Percentiles rank a stretch among this genome's conserved stretches.
Conservation (phyloP, 1,140 invertebrate genomes). For the Musca vetustissima region DNA sequence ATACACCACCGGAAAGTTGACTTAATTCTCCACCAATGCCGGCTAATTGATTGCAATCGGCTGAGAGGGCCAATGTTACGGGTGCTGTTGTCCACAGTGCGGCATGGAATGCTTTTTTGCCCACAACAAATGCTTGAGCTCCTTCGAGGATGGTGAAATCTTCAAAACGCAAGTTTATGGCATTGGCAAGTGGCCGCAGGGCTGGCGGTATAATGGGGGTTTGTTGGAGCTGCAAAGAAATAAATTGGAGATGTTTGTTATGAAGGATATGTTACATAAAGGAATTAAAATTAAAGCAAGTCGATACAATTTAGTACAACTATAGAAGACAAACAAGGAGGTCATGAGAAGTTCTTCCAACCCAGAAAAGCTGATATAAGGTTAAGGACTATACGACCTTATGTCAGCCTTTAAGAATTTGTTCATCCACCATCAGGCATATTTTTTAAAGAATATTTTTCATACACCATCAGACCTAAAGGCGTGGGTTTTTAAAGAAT, state of each 20-base stretch:
- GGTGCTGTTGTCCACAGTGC: constrained; percentile 68
- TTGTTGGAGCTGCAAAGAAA: constrained; percentile 67
- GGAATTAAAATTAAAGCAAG: no score
- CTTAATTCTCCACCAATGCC: constrained; percentile 50
- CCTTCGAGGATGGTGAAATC: constrained; percentile 67
- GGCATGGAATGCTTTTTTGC: constrained; percentile 70
- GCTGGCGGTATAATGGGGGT: constrained; percentile 64
- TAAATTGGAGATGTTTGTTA: neutral
- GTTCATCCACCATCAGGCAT: no score
- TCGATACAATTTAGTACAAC: no score
- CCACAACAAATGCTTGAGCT: constrained; percentile 62
- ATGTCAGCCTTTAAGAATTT: no score
- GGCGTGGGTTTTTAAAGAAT: no score
- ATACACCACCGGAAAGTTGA: constrained; percentile 55
- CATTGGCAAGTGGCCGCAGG: constrained; percentile 69
- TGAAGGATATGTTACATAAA: no score
- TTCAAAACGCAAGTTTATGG: constrained; percentile 67
- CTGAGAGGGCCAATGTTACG: constrained; percentile 71
- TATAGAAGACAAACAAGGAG: no score
- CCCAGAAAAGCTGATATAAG: no score
- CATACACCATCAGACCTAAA: no score
- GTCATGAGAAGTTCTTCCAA: no score
- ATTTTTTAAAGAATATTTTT: no score
- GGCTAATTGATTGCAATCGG: constrained; percentile 62
- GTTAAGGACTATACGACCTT: no score